Evolutionary conservation across 2,888 invertebrate genomes (phyloP), one percentile per base, ranked within the genome.

Genomic region (Odontomyia ornata): DNA sequence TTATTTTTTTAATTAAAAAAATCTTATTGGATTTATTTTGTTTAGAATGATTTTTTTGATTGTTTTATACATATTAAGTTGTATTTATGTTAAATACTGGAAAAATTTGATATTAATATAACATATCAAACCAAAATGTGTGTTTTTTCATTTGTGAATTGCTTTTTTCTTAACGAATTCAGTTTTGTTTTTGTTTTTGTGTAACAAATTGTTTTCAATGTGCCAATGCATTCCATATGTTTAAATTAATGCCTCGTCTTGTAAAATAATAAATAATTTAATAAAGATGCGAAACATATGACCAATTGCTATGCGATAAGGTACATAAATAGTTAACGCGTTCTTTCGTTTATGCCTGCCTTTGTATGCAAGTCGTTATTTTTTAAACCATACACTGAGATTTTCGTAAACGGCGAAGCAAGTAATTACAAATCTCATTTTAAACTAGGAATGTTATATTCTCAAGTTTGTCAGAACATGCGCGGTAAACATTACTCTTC

Each of bases 1-100:
- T 81, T 80, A 80, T 80, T 79, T 81, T 82, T 79, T 80, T 81
- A 80, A 36, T 80, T 81, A 80, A 79, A 80, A 62, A 62, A 72
- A 69, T 80, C 78, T 79, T 80, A 79, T 82, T 80, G 77, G 79
- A 80, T 75, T 81, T 79, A 78, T 77, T 76, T 81, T 80, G 78
- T 78, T 72, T 78, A 77, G 77, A 80, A 79, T 78, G 75, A 65
- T 36, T 21, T 73, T 75, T 75, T 23, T 64, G 18, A 43, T 67
- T 76, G 47, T 65, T 76, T 46, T 75, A 21, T 75, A 23, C 13
- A 28, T 62, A 43, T 21, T 75, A 47, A 57, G 56, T 30, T 36
- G 11, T 57, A 73, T 73, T 73, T 73, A 73, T 73, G 71, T 71
- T 71, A 23, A 47, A 71, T 67, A 25, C n/a, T 71, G 7, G 18